Base-by-base conservation (phyloP, 53 echinoderm and acorn worm genomes). In the Zoroaster sp. region DNA sequence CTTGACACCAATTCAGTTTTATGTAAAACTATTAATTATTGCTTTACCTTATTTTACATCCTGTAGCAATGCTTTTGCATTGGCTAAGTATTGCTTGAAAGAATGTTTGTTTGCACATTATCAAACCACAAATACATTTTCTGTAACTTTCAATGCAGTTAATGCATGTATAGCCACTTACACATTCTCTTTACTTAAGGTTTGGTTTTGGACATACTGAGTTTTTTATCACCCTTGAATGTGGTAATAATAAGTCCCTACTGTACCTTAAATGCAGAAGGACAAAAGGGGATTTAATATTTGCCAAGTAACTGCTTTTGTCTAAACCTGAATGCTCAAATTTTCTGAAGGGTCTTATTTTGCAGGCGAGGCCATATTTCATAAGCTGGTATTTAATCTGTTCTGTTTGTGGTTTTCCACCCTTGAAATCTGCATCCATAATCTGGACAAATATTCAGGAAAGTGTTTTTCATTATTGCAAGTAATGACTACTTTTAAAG, bases 241-340 rank as follows among this genome's bases (percentile, higher is more conserved):
- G 18, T 18, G 42, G 11, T 42, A 25, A 81, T 81, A 67, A 81
- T 81, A 68, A 81, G 81, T 12, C 63, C 66, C 68, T 68, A 20
- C 67, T n/a, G n/a, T n/a, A n/a, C 35, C 66, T 35, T 10, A 38
- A 63, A 81, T n/a, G 31, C 18, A 41, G 25, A 67, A 66, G 81
- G 40, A 81, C 81, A 81, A 81, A 66, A 32, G 81, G 37, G 23
- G 81, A 66, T 81, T 81, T 81, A 42, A 81, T 81, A 81, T 81
- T 81, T 67, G 81, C 81, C 67, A 81, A 67, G 81, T 41, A 81
- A 66, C 67, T 42, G 44, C 67, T 43, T 41, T 81, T 81, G 81
- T 81, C 81, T 81, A 81, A 67, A 59, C n/a, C 78, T 59, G 67
- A 66, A 81, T 81, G 39, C 66, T 81, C 44, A 41, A 81, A 66